These are phyloP conservation scores for Leptopilina boulardi DNA, from an alignment of 1,140 invertebrate genomes.

Conservation along the genomic window DNA sequence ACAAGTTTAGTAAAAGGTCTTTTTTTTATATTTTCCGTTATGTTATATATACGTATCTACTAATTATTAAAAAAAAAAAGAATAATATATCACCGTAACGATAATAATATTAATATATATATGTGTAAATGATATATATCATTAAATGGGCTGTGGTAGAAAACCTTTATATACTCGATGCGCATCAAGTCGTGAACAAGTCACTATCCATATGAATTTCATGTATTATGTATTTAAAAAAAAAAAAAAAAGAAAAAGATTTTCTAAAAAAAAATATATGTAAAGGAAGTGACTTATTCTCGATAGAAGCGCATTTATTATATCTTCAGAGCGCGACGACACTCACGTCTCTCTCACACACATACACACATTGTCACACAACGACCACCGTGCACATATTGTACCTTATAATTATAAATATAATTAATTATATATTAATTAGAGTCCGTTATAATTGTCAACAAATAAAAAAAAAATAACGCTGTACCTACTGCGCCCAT, in stretches of 20 bases:
- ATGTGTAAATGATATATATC: constrained; percentile 63
- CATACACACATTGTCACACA: constrained; percentile 65
- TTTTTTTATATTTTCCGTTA: constrained; percentile 34
- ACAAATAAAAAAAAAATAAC: constrained; percentile 64
- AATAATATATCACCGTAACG: constrained; percentile 40
- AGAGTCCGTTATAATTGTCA: constrained; percentile 71
- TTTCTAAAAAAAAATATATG: no score
- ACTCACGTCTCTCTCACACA: constrained; percentile 59
- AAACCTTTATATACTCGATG: constrained; percentile 66
- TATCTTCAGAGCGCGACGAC: constrained; percentile 58
- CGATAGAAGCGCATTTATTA: constrained; percentile 54
- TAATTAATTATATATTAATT: constrained; percentile 55
- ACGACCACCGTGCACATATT: constrained; percentile 70
- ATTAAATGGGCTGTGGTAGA: constrained; percentile 75
- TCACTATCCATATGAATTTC: no score
- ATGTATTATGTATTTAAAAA: no score
- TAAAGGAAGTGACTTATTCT: constrained; percentile 1
- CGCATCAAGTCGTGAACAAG: constrained; percentile 42
- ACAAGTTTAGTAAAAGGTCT: neutral
- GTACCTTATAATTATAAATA: constrained; percentile 68
- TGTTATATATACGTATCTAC: constrained; percentile 40
- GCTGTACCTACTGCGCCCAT: constrained; percentile 63
- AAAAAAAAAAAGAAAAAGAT: no score
- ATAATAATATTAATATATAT: constrained; percentile 59
- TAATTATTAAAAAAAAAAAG: constrained; percentile 38